Percentiles rank a stretch among this genome's conserved stretches.
Evolutionary conservation across 2,888 invertebrate genomes (phyloP).

Genomic region (Leptogaster cylindrica): DNA sequence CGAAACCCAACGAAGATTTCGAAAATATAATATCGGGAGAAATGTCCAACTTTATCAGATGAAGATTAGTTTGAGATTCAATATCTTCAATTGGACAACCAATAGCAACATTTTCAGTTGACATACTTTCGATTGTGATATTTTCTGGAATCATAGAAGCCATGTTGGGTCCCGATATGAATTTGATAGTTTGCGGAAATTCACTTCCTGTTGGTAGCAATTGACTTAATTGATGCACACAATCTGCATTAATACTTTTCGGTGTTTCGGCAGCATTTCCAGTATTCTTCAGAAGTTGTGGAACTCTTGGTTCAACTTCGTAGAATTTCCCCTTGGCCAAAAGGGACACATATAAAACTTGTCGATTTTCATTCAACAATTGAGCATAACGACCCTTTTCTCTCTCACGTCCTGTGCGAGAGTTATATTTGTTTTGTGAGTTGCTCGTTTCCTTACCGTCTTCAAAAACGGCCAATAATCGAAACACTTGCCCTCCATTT

Average conservation of each 20-base stretch:
- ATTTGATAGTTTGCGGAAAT: slow-evolving; percentile 58
- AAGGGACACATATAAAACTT: slow-evolving; percentile 75
- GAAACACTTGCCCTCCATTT: slow-evolving; percentile 74
- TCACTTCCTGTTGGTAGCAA: slow-evolving; percentile 55
- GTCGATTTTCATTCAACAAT: slow-evolving; percentile 75
- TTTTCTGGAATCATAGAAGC: slow-evolving; percentile 56
- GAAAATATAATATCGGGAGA: slow-evolving; percentile 58
- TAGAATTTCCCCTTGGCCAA: slow-evolving; percentile 79
- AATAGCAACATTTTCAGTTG: slow-evolving; percentile 61
- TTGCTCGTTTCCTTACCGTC: slow-evolving; percentile 64
- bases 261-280: slow-evolving; percentile 51
- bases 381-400: slow-evolving; percentile 72
- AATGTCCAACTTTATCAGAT: slow-evolving; percentile 64
- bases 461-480: slow-evolving; percentile 76
- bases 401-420: slow-evolving; percentile 56
- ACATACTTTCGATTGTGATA: slow-evolving; percentile 56
- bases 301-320: slow-evolving; percentile 68
- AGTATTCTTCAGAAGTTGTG: slow-evolving; percentile 59
- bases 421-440: slow-evolving; percentile 43
- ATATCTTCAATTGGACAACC: slow-evolving; percentile 65
- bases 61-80: slow-evolving; percentile 61
- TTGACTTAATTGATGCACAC: slow-evolving; percentile 59
- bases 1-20: slow-evolving; percentile 59
- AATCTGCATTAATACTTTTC: slow-evolving; percentile 59
- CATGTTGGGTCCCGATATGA: slow-evolving; percentile 57